These are phyloP conservation scores for Orthonevra nobilis DNA, from an alignment of 2,888 invertebrate genomes.

Conservation along the genomic window DNA sequence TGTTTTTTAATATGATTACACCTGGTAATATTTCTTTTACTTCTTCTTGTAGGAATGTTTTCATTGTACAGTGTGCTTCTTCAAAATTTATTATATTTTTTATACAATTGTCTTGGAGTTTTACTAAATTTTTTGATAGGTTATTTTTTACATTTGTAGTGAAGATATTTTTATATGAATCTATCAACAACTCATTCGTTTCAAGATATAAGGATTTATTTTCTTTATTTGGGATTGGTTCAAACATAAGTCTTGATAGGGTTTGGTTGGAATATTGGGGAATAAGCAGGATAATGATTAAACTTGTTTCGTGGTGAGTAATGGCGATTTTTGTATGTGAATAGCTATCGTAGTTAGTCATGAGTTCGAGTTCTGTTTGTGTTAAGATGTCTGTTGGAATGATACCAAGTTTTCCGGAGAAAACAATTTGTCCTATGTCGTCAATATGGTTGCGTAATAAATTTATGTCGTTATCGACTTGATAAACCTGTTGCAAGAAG, in stretches of 20 bases:
- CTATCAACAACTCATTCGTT: neutral
- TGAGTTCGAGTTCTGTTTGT: conserved; percentile 46
- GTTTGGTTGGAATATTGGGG: neutral
- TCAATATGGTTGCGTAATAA: conserved; percentile 50
- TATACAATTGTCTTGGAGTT: neutral
- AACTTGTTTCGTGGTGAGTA: too few species aligned
- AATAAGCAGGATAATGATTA: neutral
- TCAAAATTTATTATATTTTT: neutral
- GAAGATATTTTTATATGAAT: conserved; percentile 2
- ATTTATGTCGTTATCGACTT: conserved; percentile 58
- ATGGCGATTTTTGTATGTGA: neutral
- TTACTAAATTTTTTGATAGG: neutral
- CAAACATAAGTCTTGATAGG: neutral
- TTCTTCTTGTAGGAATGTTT: neutral
- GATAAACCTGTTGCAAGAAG: conserved; percentile 59
- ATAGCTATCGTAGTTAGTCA: conserved; percentile 49
- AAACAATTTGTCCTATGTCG: conserved; percentile 53
- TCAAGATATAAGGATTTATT: neutral
- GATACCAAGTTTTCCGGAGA: conserved; percentile 63
- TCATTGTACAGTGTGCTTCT: neutral
- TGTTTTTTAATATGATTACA: neutral
- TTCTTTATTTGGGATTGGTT: neutral
- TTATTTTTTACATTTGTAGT: conserved; percentile 5
- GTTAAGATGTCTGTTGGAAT: conserved; percentile 58
- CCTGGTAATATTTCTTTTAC: neutral